phyloP scores from a whole-genome alignment of 2,797 vertebrate genomes.

The Hafferia zeledoni region DNA sequence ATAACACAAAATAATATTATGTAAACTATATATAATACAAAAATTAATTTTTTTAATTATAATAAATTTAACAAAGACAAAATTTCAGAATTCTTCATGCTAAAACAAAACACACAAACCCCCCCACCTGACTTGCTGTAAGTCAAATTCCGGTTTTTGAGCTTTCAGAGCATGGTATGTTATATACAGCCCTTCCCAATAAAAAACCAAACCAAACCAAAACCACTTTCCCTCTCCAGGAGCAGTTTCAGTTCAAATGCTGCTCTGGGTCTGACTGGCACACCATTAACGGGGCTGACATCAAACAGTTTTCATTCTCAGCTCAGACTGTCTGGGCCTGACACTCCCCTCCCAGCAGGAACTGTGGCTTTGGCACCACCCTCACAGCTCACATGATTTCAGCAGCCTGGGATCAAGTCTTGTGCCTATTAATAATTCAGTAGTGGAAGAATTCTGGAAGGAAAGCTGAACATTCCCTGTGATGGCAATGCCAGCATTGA shows the following conservation, averaged over 20 bases:
- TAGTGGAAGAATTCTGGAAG: background rate
- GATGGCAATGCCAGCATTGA: background rate
- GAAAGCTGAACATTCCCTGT: background rate
- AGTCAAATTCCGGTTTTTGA: background rate
- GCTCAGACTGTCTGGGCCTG: background rate
- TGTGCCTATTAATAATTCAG: background rate
- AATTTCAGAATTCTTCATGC: background rate
- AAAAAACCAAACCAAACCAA: background rate
- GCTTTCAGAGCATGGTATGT: background rate
- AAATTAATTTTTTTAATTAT: background rate
- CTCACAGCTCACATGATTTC: background rate
- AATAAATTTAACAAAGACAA: background rate
- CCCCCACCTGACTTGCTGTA: background rate
- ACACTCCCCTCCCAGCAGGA: background rate
- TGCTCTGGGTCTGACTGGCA: background rate
- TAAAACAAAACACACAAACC: background rate
- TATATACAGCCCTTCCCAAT: background rate
- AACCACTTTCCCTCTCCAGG: background rate
- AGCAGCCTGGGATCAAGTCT: background rate
- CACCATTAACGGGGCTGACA: background rate
- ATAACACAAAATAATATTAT: background rate
- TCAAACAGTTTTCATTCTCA: background rate
- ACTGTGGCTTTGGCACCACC: background rate
- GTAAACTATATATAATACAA: background rate
- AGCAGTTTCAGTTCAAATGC: background rate